A percentile compares a stretch with the other conserved stretches of the same genome.
phyloP scores from a whole-genome alignment of 2,888 invertebrate species.

The Micoletzkya japonica region DNA sequence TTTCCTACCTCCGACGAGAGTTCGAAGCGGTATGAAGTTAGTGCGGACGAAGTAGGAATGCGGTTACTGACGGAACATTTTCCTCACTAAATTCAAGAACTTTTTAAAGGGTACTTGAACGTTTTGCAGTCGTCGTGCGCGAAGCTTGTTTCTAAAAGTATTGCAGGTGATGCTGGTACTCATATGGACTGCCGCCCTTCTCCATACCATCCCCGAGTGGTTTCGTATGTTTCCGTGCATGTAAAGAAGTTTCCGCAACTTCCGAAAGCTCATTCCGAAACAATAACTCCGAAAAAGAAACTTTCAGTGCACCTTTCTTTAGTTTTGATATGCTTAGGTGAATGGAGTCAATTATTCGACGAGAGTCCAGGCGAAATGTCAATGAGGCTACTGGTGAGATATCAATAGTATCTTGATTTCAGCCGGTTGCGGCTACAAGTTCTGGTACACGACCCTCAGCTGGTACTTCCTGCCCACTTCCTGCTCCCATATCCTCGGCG shows the following conservation, averaged over 20 bases:
- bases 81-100: not conserved
- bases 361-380: too few relatives aligned
- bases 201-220: slow-evolving; percentile 21
- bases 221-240: not conserved
- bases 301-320: too few relatives aligned
- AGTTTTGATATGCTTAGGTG: too few relatives aligned
- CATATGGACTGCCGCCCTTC: slow-evolving; percentile 7
- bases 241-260: not conserved
- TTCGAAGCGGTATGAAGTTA: too few relatives aligned
- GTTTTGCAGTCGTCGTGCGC: not conserved
- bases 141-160: too few relatives aligned
- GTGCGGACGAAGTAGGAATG: too few relatives aligned
- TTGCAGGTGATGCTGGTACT: slow-evolving; percentile 8
- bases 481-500: slow-evolving; percentile 13
- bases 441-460: slow-evolving; percentile 1
- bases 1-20: too few relatives aligned
- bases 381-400: not conserved
- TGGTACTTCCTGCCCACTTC: slow-evolving; percentile 21
- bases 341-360: not conserved
- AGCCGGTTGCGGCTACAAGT: slow-evolving; percentile 24
- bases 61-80: not conserved
- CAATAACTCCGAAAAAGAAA: too few relatives aligned
- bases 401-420: not conserved
- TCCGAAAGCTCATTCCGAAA: too few relatives aligned
- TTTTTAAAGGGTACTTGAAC: not conserved